Evolutionary conservation across 2,797 vertebrate species (phyloP), one percentile per base, ranked within the genome.

Genomic region (Allobates femoralis): DNA sequence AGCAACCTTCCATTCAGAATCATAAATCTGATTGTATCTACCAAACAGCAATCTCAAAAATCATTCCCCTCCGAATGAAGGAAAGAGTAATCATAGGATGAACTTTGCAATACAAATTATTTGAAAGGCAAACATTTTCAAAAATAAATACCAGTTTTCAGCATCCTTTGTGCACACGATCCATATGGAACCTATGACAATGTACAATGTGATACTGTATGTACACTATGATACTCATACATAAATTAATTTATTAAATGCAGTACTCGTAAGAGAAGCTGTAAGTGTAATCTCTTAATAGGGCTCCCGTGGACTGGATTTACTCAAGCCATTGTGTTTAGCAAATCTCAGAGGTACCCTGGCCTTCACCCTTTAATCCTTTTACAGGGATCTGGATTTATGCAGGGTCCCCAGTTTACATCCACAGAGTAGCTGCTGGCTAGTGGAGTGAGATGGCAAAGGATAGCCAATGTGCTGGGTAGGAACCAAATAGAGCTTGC

Each of bases 101-200:
- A 93, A 91, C 82, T 92, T 94, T 90, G 86, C 87, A 89, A 91
- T 86, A 92, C 87, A 90, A 92, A 91, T 92, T 84, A 88, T 86
- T 91, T 92, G 89, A 92, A 92, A 94, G 92, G 88, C 84, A 90
- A 91, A 91, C 90, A 91, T 75, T 91, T 93, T 92, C 82, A 46
- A 55, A 86, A 93, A 92, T 92, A 92, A 93, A 92, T 46, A 74
- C 34, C 8, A n/a, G 12, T 53, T 73, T 82, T 58, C 81, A 74
- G 46, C n/a, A 69, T 55, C 34, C n/a, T 46, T 41, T 60, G 32
- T 83, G 32, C 30, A 12, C 51, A 66, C 12, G 37, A 66, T 83
- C 23, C 51, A 26, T 16, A 16, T 71, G 67, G 32, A 81, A 71
- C 28, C 26, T 11, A 23, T 32, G 19, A 60, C 50, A 56, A 34